Percentiles rank a stretch among this genome's conserved stretches.
Evolutionary conservation across 2,113 vertebrate genomes (phyloP).

Genomic region (Takifugu flavidus): DNA sequence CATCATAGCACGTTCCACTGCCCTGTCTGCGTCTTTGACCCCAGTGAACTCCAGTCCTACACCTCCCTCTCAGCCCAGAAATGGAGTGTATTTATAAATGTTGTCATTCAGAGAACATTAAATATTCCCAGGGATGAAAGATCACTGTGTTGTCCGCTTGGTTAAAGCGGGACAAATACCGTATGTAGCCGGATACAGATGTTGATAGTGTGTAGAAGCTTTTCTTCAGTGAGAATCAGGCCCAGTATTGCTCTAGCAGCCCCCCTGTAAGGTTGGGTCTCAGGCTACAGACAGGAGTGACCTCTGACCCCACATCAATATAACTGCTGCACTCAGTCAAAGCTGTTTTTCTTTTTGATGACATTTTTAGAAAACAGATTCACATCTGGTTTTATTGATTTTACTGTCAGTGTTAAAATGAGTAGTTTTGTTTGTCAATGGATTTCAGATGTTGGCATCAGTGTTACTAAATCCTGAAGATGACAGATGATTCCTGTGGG

Average conservation of each 20-base stretch:
- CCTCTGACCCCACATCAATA: slow-evolving; percentile 52
- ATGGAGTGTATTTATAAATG: no score
- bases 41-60: slow-evolving; percentile 48
- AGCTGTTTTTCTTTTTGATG: slow-evolving; percentile 59
- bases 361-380: slow-evolving; percentile 70
- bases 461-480: no score
- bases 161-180: slow-evolving; percentile 34
- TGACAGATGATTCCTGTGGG: no score
- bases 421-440: slow-evolving; percentile 86
- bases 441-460: slow-evolving; percentile 45
- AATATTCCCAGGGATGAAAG: slow-evolving; percentile 38
- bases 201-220: slow-evolving; percentile 47
- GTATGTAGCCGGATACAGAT: slow-evolving; percentile 45
- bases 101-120: slow-evolving; percentile 46
- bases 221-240: slow-evolving; percentile 32
- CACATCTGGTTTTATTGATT: slow-evolving; percentile 83
- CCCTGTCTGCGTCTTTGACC: slow-evolving; percentile 52
- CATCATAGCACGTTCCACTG: slow-evolving; percentile 49
- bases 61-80: slow-evolving; percentile 3
- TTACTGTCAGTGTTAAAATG: slow-evolving; percentile 82
- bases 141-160: slow-evolving; percentile 41
- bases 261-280: no score
- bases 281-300: slow-evolving; percentile 32
- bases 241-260: slow-evolving; percentile 28
- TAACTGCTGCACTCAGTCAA: slow-evolving; percentile 3